Evolutionary conservation across 2,888 invertebrate species (phyloP).

Genomic region (Diarsia dahlii): DNA sequence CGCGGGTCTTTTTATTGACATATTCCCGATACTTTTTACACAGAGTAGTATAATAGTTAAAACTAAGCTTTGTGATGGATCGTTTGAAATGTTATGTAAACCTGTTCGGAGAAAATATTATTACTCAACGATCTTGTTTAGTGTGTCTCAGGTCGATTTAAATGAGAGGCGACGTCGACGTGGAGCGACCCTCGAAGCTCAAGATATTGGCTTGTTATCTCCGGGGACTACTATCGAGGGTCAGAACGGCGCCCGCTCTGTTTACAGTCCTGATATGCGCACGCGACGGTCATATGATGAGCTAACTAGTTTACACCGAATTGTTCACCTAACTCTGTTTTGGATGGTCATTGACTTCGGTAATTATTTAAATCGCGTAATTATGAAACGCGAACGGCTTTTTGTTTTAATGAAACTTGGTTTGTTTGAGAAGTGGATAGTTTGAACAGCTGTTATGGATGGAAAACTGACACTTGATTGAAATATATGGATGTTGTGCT

Average conservation of each 20-base stretch:
- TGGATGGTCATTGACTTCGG: slow-evolving; percentile 65
- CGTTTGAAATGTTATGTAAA: slow-evolving; percentile 52
- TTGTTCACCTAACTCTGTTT: slow-evolving; percentile 68
- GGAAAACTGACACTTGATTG: slow-evolving; percentile 19
- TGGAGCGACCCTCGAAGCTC: slow-evolving; percentile 64
- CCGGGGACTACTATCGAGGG: slow-evolving; percentile 77
- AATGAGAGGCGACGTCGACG: slow-evolving; percentile 68
- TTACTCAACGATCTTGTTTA: slow-evolving; percentile 32
- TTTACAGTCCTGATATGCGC: slow-evolving; percentile 80
- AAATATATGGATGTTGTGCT: slow-evolving; percentile 16
- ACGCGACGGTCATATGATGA: slow-evolving; percentile 85
- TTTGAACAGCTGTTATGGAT: slow-evolving; percentile 11
- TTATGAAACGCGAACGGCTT: slow-evolving; percentile 43
- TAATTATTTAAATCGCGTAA: slow-evolving; percentile 55
- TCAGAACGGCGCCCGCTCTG: slow-evolving; percentile 81
- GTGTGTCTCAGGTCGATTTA: slow-evolving; percentile 55
- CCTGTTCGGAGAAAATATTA: slow-evolving; percentile 37
- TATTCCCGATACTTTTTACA: too few species aligned
- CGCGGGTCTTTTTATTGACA: too few species aligned
- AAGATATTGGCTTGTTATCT: slow-evolving; percentile 74
- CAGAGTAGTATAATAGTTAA: too few species aligned
- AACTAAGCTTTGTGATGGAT: slow-evolving; percentile 20
- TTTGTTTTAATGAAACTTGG: slow-evolving; percentile 33
- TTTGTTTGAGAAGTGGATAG: slow-evolving; percentile 20
- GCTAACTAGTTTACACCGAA: slow-evolving; percentile 67